These are phyloP conservation scores for Xanthia togata DNA, from an alignment of 2,888 invertebrate genomes.

Conservation along the genomic window DNA sequence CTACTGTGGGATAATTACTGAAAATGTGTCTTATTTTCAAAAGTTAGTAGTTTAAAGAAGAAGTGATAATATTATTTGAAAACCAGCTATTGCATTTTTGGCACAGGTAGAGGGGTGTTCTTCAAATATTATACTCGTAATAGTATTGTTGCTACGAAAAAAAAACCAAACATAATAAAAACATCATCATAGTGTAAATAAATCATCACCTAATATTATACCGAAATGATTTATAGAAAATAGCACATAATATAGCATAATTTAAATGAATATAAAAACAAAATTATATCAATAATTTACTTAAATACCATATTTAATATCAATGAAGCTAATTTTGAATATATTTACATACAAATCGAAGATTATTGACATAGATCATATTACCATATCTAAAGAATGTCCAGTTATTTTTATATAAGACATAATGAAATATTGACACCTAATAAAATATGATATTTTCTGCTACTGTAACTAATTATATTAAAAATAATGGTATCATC, in stretches of 20 bases:
- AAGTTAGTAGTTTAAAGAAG: too few relatives aligned
- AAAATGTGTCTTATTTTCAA: too few relatives aligned
- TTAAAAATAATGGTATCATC: background rate
- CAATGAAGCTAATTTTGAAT: slow-evolving; percentile 35
- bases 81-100: too few relatives aligned
- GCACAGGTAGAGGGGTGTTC: too few relatives aligned
- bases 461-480: slow-evolving; percentile 36
- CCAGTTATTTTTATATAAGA: slow-evolving; percentile 1
- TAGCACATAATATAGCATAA: slow-evolving; percentile 22
- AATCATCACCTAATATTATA: slow-evolving; percentile 9
- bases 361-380: slow-evolving; percentile 46
- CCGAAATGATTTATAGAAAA: slow-evolving; percentile 26
- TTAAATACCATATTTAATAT: slow-evolving; percentile 30
- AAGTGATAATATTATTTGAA: too few relatives aligned
- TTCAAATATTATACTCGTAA: too few relatives aligned
- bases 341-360: slow-evolving; percentile 36
- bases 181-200: too few relatives aligned
- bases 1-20: too few relatives aligned
- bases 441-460: slow-evolving; percentile 15
- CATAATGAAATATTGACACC: slow-evolving; percentile 28
- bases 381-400: slow-evolving; percentile 27
- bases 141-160: too few relatives aligned
- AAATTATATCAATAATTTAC: slow-evolving; percentile 36
- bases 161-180: too few relatives aligned
- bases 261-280: slow-evolving; percentile 13